Conservation (phyloP, 1,140 invertebrate genomes). For the Theocolax elegans region DNA sequence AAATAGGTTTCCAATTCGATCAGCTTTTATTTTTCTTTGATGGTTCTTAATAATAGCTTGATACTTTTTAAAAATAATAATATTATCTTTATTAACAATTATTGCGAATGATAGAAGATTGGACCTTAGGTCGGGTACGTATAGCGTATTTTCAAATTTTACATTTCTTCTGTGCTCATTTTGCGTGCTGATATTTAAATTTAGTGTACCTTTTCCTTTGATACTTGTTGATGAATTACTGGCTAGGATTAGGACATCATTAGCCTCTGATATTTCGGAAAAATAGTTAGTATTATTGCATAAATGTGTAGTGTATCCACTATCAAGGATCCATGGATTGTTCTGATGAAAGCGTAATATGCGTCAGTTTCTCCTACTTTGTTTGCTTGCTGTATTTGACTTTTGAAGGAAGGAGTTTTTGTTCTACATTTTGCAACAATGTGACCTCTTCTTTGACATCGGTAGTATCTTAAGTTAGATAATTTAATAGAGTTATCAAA, state of each 20-base stretch:
- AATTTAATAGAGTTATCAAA: not conserved
- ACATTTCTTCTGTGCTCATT: constrained; percentile 12
- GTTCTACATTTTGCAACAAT: constrained; percentile 2
- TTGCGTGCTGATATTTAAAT: not conserved
- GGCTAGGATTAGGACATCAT: not conserved
- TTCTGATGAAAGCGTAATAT: not conserved
- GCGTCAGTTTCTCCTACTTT: not conserved
- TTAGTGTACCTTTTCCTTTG: constrained; percentile 8
- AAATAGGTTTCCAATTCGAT: constrained; percentile 9
- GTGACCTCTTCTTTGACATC: not conserved
- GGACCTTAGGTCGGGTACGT: constrained; percentile 42
- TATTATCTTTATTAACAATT: constrained; percentile 36
- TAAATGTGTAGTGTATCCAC: constrained; percentile 34
- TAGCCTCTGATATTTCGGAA: not conserved
- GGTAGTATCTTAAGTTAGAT: not conserved
- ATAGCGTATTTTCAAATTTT: constrained; percentile 39
- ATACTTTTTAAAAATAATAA: constrained; percentile 18
- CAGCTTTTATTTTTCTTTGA: not conserved
- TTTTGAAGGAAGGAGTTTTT: not conserved
- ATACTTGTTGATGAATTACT: constrained; percentile 6
- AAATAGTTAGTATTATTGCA: constrained; percentile 1
- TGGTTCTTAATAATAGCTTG: constrained; percentile 1
- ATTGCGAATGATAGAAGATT: constrained; percentile 46
- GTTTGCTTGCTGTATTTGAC: not conserved
- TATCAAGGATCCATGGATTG: constrained; percentile 21